Percentiles rank a stretch among this genome's conserved stretches.
Conservation (phyloP, 2,113 vertebrate genomes). For the Murina feae region DNA sequence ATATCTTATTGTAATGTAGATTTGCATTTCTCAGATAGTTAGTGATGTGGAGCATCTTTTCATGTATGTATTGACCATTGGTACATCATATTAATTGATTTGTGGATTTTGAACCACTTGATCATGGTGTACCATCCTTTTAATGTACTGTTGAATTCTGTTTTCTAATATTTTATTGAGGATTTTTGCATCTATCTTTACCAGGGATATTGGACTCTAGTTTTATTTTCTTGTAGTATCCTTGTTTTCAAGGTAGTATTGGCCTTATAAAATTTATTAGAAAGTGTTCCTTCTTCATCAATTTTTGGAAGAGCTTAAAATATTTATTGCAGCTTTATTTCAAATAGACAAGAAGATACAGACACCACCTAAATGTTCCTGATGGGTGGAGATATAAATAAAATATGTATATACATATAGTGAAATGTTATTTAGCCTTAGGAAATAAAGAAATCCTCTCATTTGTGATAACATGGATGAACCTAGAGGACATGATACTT, state of each 20-base stretch:
- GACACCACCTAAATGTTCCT: not conserved
- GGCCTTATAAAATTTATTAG: not conserved
- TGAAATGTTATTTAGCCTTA: not conserved
- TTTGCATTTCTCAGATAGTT: not conserved
- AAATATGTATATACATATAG: not conserved
- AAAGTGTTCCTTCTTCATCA: not conserved
- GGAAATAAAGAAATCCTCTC: not conserved
- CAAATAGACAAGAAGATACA: not conserved
- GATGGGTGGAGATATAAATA: not conserved
- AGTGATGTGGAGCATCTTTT: not conserved
- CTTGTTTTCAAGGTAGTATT: not conserved
- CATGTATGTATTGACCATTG: not conserved
- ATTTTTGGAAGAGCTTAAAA: not conserved
- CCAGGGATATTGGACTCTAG: not conserved
- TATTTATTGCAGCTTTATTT: not conserved
- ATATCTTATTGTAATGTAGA: not conserved
- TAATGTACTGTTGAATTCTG: not conserved
- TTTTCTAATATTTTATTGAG: not conserved
- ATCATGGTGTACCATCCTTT: not conserved
- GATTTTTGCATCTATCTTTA: not conserved
- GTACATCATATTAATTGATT: not conserved
- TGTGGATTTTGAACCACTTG: not conserved
- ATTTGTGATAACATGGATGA: not conserved
- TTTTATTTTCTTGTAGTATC: not conserved
- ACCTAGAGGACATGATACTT: not conserved